Base-by-base conservation (phyloP, 2,888 invertebrate species). In the Allolobophora icterica region DNA sequence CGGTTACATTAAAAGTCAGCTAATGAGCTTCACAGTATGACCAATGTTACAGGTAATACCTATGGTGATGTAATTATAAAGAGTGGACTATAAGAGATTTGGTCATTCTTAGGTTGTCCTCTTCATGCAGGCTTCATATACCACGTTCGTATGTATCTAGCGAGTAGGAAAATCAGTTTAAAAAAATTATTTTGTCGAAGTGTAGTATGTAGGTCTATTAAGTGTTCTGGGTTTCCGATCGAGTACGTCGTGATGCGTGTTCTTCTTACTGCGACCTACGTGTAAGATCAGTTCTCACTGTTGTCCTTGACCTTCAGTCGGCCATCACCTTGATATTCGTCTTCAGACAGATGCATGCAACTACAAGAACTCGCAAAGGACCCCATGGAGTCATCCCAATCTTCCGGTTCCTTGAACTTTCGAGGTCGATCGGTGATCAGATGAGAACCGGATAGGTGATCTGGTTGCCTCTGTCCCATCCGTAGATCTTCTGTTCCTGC, bases 391-490 rank as follows among this genome's bases (percentile, higher is more conserved):
- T 89, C 35, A 89, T 40, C 34, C 89, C 89, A 40, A 40, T 30
- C 24, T 33, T 89, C 34, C 15, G 40, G 34, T 34, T 15, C 15
- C 87, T 89, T 33, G 89, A 71, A 13, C 71, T 71, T 52, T 52
- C n/a, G n/a, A 71, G 71, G n/a, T 30, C 71, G n/a, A 71, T 21
- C 89, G 34, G 40, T 89, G 38, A 11, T 89, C 87, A 91, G 89
- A 93, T 91, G 34, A 93, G 91, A 40, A 93, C 91, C 8, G 93
- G 92, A 84, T 98, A 98, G 83, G 98, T 97, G 89, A 99, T 96
- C 95, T 98, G 97, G 94, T 98, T 98, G 38, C 99, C 99, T 94
- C 97, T 97, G 95, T 99, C 99, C 98, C 98, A 99, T 0, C 98
- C 98, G 95, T 98, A 98, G 90, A 99, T 96, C 95, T 98, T 97